Evolutionary conservation across 1,140 invertebrate genomes (phyloP).

Genomic region (Caenorhabditis tropicalis): DNA sequence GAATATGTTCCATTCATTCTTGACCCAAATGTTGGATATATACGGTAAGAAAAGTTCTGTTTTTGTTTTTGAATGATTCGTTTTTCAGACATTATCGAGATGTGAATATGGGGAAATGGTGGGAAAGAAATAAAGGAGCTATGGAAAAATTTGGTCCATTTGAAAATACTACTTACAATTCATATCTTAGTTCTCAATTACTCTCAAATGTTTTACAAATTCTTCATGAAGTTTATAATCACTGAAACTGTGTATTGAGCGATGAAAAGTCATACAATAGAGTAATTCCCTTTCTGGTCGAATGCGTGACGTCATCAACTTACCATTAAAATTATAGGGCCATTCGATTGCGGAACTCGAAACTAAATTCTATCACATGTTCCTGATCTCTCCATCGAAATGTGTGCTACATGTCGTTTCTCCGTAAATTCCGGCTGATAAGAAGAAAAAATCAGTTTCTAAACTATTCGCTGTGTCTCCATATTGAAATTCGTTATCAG

Average conservation of each 20-base stretch:
- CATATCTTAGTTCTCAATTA: not conserved
- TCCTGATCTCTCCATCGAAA: slow-evolving; percentile 8
- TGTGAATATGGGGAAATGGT: not conserved
- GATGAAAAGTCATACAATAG: not conserved
- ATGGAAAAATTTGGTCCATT: not conserved
- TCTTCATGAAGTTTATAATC: not conserved
- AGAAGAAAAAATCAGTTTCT: not conserved
- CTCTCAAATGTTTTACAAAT: not conserved
- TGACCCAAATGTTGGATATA: not conserved
- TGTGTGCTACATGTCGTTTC: slow-evolving; percentile 8
- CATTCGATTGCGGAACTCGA: not conserved
- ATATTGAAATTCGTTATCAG: not conserved
- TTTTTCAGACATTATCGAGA: slow-evolving; percentile 1
- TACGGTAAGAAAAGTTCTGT: not conserved
- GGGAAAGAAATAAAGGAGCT: not conserved
- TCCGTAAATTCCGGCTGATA: slow-evolving; percentile 20
- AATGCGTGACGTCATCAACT: not conserved
- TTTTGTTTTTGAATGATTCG: not conserved
- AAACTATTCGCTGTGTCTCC: not conserved
- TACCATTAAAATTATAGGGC: not conserved
- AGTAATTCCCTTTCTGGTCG: not conserved
- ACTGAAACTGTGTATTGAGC: not conserved
- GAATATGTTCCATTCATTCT: not conserved
- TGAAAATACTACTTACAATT: not conserved
- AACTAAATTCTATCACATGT: not conserved